phyloP scores from a whole-genome alignment of 2,797 vertebrate genomes.

The Sarcophilus harrisii region DNA sequence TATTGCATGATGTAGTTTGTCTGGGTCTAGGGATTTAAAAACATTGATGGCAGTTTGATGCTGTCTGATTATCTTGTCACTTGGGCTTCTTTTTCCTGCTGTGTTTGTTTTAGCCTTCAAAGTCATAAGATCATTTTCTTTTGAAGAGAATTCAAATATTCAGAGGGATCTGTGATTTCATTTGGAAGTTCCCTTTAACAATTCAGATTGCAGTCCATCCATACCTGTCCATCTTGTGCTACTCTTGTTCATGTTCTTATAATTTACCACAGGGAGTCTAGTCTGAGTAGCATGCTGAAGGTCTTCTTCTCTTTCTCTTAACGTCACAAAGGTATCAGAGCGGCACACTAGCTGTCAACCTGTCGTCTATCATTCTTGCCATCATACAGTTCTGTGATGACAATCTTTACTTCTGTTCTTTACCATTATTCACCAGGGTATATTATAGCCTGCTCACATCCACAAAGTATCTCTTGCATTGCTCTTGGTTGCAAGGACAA shows the following conservation, averaged over 20 bases:
- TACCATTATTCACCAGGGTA: not conserved
- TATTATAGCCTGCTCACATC: not conserved
- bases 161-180: not conserved
- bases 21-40: not conserved
- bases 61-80: not conserved
- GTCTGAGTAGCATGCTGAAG: not conserved
- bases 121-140: not conserved
- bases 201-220: not conserved
- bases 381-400: not conserved
- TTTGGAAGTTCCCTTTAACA: not conserved
- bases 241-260: not conserved
- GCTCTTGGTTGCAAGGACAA: not conserved
- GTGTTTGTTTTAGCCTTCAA: not conserved
- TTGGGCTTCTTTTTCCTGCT: not conserved
- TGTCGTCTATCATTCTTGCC: not conserved
- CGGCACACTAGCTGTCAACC: not conserved
- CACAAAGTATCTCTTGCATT: not conserved
- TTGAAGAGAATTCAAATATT: not conserved
- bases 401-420: not conserved
- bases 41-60: not conserved
- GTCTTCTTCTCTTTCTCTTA: not conserved
- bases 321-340: not conserved
- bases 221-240: not conserved
- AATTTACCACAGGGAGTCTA: not conserved
- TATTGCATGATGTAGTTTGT: not conserved